Evolutionary conservation across 1,140 invertebrate genomes (phyloP).

Genomic region (Euwallacea fornicatus): DNA sequence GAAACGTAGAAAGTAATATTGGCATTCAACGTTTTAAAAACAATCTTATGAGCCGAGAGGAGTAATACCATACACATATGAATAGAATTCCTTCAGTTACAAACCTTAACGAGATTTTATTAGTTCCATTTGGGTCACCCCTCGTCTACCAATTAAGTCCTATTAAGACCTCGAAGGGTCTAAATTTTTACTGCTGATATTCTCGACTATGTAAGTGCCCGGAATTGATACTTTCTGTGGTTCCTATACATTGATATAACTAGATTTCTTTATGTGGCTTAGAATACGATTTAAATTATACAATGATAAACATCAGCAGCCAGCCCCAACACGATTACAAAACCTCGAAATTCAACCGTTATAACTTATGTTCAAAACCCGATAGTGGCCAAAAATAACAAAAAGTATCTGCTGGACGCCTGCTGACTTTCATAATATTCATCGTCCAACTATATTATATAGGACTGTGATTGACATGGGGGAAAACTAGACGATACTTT

Average conservation of each 20-base stretch:
- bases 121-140: slow-evolving; percentile 19
- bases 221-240: neutral
- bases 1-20: no score
- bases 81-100: neutral
- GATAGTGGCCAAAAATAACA: slow-evolving; percentile 36
- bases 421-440: slow-evolving; percentile 30
- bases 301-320: slow-evolving; percentile 29
- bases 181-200: slow-evolving; percentile 9
- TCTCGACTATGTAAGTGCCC: neutral
- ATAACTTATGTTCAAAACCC: slow-evolving; percentile 30
- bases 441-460: neutral
- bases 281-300: neutral
- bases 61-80: neutral
- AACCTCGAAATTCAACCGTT: slow-evolving; percentile 25
- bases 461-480: slow-evolving; percentile 2
- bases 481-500: neutral
- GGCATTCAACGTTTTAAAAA: no score
- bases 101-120: slow-evolving; percentile 28
- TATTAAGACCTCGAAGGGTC: slow-evolving; percentile 13
- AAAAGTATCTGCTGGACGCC: slow-evolving; percentile 30
- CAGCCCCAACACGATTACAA: neutral
- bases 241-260: no score
- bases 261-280: no score
- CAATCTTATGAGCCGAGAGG: no score
- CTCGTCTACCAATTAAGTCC: slow-evolving; percentile 29